Conservation (phyloP, 2,797 vertebrate genomes). For the Enteromius unitaeniatus region DNA sequence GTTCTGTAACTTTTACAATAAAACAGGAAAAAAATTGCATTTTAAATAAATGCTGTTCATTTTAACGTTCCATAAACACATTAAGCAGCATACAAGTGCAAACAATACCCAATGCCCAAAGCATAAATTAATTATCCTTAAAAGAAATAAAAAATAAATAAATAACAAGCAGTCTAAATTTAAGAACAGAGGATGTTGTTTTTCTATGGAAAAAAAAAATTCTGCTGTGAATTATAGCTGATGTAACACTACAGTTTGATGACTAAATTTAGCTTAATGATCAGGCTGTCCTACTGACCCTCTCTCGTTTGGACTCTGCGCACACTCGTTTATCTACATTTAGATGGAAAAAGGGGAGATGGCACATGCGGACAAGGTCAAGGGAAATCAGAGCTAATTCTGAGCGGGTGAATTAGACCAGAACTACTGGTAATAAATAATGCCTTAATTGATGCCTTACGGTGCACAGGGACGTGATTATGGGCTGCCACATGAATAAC, state of each 20-base stretch:
- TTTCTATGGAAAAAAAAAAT: background rate
- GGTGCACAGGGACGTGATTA: constrained; percentile 67
- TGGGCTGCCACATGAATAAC: constrained; percentile 68
- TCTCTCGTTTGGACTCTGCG: constrained; percentile 60
- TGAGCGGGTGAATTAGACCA: constrained; percentile 54
- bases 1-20: background rate
- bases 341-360: constrained; percentile 65
- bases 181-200: background rate
- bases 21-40: background rate
- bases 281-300: constrained; percentile 61
- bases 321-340: constrained; percentile 64
- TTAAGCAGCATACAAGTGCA: background rate
- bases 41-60: background rate
- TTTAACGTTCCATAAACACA: background rate
- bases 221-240: constrained; percentile 35
- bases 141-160: too few species aligned
- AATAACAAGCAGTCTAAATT: too few species aligned
- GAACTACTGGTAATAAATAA: constrained; percentile 60
- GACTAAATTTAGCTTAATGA: constrained; percentile 70
- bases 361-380: constrained; percentile 64
- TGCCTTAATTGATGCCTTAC: constrained; percentile 71
- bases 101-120: background rate
- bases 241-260: constrained; percentile 61
- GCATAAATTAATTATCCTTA: background rate
- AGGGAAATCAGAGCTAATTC: constrained; percentile 60